Base-by-base conservation (phyloP, 2,797 vertebrate genomes). In the Aplochiton taeniatus region DNA sequence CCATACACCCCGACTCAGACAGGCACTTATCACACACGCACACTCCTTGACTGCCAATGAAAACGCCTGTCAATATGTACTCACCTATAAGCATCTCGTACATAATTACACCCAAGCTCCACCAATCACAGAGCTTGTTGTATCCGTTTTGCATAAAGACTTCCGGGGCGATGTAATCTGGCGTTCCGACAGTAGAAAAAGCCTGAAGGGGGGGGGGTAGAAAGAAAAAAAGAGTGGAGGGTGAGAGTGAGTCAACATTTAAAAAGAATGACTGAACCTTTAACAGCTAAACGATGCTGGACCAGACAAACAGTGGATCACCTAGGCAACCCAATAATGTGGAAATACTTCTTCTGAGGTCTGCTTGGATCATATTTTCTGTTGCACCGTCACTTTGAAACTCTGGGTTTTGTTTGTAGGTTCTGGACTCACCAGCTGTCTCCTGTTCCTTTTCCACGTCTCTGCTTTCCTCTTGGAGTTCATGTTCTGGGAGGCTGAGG, bases 401-500 rank as follows among this genome's bases (percentile, higher is more conserved):
- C 12, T 43, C 41, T 55, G 45, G 17, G n/a, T 14, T 44, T 12
- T 48, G 17, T 19, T 41, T 8, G 12, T 14, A 17, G 17, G 9
- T 4, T 31, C 42, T 17, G 19, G 46, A 84, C 94, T 90, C 74
- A 96, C 95, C 82, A 96, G 65, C 81, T 96, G 95, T 66, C 94
- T 85, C 65, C 95, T 86, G 51, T 95, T 96, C 85, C 93, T 91
- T 83, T 96, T 96, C 95, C 95, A 96, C 0, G 94, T 96, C 85
- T 96, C 95, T 76, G 94, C 95, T 91, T 96, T 96, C 83, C 95
- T 92, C 79, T 96, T 96, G 42, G 95, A 96, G 82, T 96, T 96
- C 94, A 96, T 96, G 79, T 95, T 95, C 88, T 96, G 94, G 69
- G 95, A 95, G 71, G 93, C 94, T 96, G 63, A 19, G 65, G 41